These are phyloP conservation scores for Bruchidius siliquastri DNA, from an alignment of 2,888 invertebrate genomes.

Conservation along the genomic window DNA sequence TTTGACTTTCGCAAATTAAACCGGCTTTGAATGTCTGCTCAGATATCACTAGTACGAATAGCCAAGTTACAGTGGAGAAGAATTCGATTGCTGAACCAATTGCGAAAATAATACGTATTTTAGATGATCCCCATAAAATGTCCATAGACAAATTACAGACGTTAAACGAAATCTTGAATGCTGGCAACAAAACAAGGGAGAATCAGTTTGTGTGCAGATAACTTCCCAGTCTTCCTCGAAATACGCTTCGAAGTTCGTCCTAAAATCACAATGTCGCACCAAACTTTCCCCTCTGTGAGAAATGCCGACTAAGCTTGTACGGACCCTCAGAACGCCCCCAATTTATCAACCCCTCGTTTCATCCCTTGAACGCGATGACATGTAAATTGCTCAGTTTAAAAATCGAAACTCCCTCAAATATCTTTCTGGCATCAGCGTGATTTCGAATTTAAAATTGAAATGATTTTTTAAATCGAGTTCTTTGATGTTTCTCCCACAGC, in stretches of 20 bases:
- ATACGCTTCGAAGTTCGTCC: neutral
- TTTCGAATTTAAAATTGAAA: neutral
- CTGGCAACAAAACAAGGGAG: neutral
- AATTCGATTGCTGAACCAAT: no score
- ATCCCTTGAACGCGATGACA: constrained; percentile 24
- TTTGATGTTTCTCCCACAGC: neutral
- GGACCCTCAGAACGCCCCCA: neutral
- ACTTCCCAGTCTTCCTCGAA: neutral
- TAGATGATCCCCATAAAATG: no score
- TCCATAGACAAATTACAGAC: no score
- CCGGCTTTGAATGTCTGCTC: no score
- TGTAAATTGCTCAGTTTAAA: constrained; percentile 41
- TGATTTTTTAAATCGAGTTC: constrained; percentile 2
- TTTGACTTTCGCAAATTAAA: no score
- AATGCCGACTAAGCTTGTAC: neutral
- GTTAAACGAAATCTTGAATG: neutral
- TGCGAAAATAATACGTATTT: no score
- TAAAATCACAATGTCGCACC: neutral
- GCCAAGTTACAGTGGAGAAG: no score
- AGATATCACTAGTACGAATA: no score
- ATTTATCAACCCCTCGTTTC: neutral
- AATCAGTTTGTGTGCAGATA: neutral
- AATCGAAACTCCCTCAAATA: constrained; percentile 36
- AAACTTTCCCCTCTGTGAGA: neutral
- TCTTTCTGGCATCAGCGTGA: constrained; percentile 22